Conservation (phyloP, 2,113 vertebrate species). For the Microcebus jonahi region DNA sequence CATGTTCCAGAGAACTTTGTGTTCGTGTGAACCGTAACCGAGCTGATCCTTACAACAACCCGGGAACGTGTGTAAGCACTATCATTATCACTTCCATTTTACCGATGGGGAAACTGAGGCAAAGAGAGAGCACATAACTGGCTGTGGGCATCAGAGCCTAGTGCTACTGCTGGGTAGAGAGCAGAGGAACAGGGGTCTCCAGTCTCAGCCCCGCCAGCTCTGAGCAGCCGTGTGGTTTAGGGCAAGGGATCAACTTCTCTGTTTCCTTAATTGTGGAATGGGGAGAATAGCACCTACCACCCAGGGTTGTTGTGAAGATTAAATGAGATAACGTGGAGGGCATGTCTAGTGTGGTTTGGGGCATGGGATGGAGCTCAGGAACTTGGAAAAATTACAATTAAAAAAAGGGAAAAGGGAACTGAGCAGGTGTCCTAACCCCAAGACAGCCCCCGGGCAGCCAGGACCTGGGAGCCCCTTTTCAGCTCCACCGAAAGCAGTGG, state of each 20-base stretch:
- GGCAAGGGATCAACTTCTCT: neutral
- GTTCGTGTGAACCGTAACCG: accelerated
- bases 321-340: neutral
- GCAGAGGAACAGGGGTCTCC: accelerated
- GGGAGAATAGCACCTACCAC: neutral
- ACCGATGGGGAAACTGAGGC: neutral
- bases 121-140: neutral
- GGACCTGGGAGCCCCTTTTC: neutral
- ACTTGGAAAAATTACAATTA: neutral
- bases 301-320: neutral
- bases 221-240: neutral
- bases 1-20: neutral
- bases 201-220: neutral
- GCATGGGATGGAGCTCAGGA: neutral
- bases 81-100: neutral
- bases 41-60: too few species aligned
- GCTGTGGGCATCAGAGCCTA: accelerated
- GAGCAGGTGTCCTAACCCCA: neutral
- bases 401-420: too few species aligned
- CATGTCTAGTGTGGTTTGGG: too few species aligned
- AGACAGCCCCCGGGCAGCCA: neutral
- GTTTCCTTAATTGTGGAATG: neutral
- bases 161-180: neutral
- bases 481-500: neutral
- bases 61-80: accelerated